Base-by-base conservation (phyloP, 2,113 vertebrate species). In the Xenotilapia caudafasciata region DNA sequence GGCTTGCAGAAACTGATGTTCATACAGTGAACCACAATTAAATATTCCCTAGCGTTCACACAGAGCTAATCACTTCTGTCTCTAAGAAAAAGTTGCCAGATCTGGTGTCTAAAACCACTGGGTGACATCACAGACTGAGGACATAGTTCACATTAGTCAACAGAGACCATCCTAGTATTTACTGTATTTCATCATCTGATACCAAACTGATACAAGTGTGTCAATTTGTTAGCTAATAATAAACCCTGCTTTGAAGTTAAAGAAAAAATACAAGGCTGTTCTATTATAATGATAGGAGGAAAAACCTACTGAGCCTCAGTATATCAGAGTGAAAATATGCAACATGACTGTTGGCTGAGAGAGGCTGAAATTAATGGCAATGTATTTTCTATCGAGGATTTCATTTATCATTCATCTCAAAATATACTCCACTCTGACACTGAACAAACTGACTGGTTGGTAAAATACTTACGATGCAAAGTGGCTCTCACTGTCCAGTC, bases 401-500 rank as follows among this genome's bases (percentile, higher is more conserved):
- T 85, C 12, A 83, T 87, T 91, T 51, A 77, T 79, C 17, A 58
- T 85, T 47, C 40, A 31, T 83, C 17, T 70, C 23, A 21, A 47
- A 85, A 82, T 86, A 60, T 58, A 83, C 47, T 88, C 83, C 58
- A 28, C 56, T 93, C 55, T 19, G 81, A 87, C 75, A 70, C 56
- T 56, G 42, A 80, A 49, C 60, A 68, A 83, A 51, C 47, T 6
- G 79, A 79, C 83, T 73, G 55, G n/a, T 65, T 83, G 80, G 77
- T 75, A 28, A 70, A 92, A 90, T 83, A 85, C 90, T 90, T 62
- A 84, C 1, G 6, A 88, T 80, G 21, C 80, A 81, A 84, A 86
- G 56, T 23, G 38, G 53, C 55, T 73, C 84, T 83, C 35, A 55
- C 68, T 58, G 79, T 88, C 90, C 84, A 87, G 68, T 77, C 70